Base-by-base conservation (phyloP, 2,888 invertebrate species). In the Epicampocera succincta region DNA sequence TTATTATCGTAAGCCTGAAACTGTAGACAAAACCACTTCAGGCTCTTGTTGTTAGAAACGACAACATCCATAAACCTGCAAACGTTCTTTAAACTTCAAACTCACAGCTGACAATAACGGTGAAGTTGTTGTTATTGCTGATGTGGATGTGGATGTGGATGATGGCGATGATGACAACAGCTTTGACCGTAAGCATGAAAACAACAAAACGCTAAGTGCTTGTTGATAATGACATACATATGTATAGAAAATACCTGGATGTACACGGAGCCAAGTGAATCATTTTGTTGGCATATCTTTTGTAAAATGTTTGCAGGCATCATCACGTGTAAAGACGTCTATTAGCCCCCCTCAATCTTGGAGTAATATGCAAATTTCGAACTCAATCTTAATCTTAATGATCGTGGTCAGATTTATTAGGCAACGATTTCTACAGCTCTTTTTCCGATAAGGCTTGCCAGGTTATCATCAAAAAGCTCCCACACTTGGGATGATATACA, bases 1-100 rank as follows among this genome's bases (percentile, higher is more conserved):
- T 78, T 78, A 66, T 78, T 82, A 74, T 82, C 60, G 78, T 82
- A 74, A 21, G 78, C 78, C 82, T 78, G 54, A 82, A 82, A 78
- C 69, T 65, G 42, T 78, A 78, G 78, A 82, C 78, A 54, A 82
- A 78, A 78, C 74, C 74, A 78, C 82, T 82, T 74, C 65, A 82
- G 82, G 74, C 82, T 48, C 65, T 71, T 71, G 38, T 74, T 65
- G 38, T 74, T 65, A 40, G 58, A 60, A 71, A 71, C 71, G 65
- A 17, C 46, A 52, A 33, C 17, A 42, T 48, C n/a, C 29, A 25
- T 44, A 74, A 58, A 56, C 33, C 61, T 52, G n/a, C 29, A 75
- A n/a, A 42, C 60, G 50, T 60, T 42, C 3, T 38, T 66, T 42
- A 25, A 19, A 33, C 44, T 69, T 52, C 17, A 52, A 44, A 25